A percentile compares a stretch with the other conserved stretches of the same genome.
phyloP scores from a whole-genome alignment of 1,140 invertebrate species.

The Cyphomyrmex costatus region DNA sequence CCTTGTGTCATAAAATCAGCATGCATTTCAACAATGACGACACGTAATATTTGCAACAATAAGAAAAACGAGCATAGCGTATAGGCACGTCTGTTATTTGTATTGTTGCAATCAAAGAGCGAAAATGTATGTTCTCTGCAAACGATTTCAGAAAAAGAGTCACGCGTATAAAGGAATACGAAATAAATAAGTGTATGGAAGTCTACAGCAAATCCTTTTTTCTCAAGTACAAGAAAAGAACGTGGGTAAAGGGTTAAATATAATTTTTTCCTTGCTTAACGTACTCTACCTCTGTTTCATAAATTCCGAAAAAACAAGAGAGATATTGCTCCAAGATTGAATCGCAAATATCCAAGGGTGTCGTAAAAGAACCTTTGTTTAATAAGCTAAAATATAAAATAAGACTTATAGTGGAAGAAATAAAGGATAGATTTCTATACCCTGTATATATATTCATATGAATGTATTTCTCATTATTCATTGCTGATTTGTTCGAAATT shows the following conservation, averaged over 20 bases:
- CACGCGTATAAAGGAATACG: neutral
- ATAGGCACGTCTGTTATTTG: neutral
- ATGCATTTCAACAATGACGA: neutral
- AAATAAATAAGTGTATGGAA: neutral
- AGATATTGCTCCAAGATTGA: neutral
- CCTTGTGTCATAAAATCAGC: neutral
- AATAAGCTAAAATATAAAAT: neutral
- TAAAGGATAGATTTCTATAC: too few species aligned
- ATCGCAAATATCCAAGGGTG: neutral
- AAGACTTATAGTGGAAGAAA: neutral
- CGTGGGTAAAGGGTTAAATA: neutral
- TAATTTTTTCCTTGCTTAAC: too few species aligned
- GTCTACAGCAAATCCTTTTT: neutral
- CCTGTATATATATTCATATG: too few species aligned
- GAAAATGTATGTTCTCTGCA: neutral
- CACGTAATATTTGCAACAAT: conserved; percentile 28
- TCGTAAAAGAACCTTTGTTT: neutral
- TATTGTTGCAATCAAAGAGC: neutral
- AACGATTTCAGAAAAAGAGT: neutral
- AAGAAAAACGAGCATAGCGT: neutral
- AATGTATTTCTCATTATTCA: neutral
- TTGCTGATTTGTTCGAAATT: neutral
- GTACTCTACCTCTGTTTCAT: neutral
- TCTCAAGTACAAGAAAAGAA: neutral
- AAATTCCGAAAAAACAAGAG: neutral